phyloP scores from a whole-genome alignment of 2,888 invertebrate genomes.

The Diabrotica balteata region DNA sequence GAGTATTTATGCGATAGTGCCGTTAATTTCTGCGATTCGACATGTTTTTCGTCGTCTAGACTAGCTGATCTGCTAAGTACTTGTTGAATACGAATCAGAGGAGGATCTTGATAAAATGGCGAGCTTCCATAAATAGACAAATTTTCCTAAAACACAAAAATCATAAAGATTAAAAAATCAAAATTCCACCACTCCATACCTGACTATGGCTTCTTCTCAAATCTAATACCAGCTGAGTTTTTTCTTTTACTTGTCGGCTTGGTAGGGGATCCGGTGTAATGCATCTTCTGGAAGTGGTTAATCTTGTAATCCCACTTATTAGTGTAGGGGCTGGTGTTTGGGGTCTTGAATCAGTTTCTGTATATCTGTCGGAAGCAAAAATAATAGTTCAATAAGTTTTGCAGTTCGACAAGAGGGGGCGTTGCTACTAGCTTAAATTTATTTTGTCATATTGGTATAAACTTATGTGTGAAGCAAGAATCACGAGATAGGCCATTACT shows the following conservation, averaged over 20 bases:
- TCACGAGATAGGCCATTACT: too few species aligned
- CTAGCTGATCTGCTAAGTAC: slow-evolving; percentile 48
- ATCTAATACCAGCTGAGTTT: slow-evolving; percentile 77
- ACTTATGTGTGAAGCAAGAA: too few species aligned
- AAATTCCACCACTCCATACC: slow-evolving; percentile 53
- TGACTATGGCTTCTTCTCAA: slow-evolving; percentile 73
- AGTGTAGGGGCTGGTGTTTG: slow-evolving; percentile 81
- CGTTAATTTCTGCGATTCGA: slow-evolving; percentile 13
- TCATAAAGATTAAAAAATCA: neutral
- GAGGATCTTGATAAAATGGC: slow-evolving; percentile 56
- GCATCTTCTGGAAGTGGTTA: slow-evolving; percentile 72
- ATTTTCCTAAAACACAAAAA: slow-evolving; percentile 58
- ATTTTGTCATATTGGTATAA: too few species aligned
- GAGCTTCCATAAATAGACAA: slow-evolving; percentile 63
- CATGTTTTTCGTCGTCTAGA: slow-evolving; percentile 41
- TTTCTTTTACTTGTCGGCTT: slow-evolving; percentile 60
- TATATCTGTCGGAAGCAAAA: slow-evolving; percentile 65
- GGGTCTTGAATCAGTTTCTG: slow-evolving; percentile 85
- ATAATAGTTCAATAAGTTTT: neutral
- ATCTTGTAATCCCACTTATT: slow-evolving; percentile 74
- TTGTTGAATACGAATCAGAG: slow-evolving; percentile 54
- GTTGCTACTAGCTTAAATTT: too few species aligned
- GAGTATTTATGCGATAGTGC: slow-evolving; percentile 24
- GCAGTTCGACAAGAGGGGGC: too few species aligned
- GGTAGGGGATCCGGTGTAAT: slow-evolving; percentile 75